Evolutionary conservation across 2,797 vertebrate genomes (phyloP), one percentile per base, ranked within the genome.

Genomic region (Eulemur rubriventer): DNA sequence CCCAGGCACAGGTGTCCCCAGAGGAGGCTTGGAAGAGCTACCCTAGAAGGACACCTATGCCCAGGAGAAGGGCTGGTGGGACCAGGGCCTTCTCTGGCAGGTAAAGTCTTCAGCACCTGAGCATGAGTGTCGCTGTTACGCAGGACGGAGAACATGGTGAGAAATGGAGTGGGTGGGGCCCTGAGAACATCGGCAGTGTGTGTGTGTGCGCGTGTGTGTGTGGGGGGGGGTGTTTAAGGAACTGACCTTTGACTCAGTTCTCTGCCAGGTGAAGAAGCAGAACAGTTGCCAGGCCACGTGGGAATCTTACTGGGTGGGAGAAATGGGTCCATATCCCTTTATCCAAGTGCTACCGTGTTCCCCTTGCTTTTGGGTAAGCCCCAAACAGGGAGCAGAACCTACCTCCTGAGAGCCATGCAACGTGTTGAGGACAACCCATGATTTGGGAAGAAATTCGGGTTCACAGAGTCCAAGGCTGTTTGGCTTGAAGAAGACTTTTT

Each of bases 111-210:
- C 24, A 38, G 65, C 26, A 6, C 17, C 22, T 3, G 17, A 35
- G n/a, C 0, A 0, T 6, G 69, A 38, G 10, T 46, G n/a, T 63
- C 26, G 1, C 7, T 14, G 3, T 26, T 30, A 5, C 0, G 33
- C 7, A 28, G 78, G 57, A 38, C 41, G 30, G 43, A 41, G 72
- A 26, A 28, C 52, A 46, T 72, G 35, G 6, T 38, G 33, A 65
- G 33, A 33, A 8, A 50, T 16, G 7, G 33, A 26, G 24, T 17
- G 9, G 20, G 7, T 1, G 22, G 24, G 16, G 28, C 3, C 33
- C 16, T 30, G 16, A 35, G 46, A 33, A 22, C 0, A 4, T 67
- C 6, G 38, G 82, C 8, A 0, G 10, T 1, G 33, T 1, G 5
- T 16, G 80, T 52, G 52, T 28, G 61, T 4, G 41, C 4, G 7